These are phyloP conservation scores for Caenorhabditis afra DNA, from an alignment of 2,888 invertebrate species.

Conservation along the genomic window DNA sequence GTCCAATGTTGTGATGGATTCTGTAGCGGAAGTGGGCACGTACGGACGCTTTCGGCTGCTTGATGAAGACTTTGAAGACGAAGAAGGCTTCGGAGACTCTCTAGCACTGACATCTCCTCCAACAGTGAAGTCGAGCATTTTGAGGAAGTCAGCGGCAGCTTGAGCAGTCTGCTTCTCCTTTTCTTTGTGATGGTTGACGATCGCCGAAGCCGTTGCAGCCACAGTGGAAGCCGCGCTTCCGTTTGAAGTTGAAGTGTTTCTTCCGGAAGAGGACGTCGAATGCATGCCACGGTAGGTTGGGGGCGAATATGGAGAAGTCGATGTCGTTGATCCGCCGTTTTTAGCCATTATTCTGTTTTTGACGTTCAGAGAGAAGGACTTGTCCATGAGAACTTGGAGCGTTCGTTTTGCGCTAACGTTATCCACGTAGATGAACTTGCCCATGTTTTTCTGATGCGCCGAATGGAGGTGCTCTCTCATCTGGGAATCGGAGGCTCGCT, in stretches of 20 bases:
- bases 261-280: slow-evolving; percentile 46
- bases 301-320: slow-evolving; percentile 44
- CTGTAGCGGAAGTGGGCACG: slow-evolving; percentile 47
- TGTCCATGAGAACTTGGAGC: slow-evolving; percentile 76
- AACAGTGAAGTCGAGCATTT: slow-evolving; percentile 44
- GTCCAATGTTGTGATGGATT: slow-evolving; percentile 44
- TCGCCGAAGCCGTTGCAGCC: slow-evolving; percentile 25
- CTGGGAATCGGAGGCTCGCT: slow-evolving; percentile 77
- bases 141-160: slow-evolving; percentile 31
- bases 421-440: slow-evolving; percentile 78
- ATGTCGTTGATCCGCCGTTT: slow-evolving; percentile 3
- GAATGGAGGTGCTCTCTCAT: slow-evolving; percentile 80
- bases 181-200: slow-evolving; percentile 47
- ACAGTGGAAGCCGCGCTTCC: slow-evolving; percentile 14
- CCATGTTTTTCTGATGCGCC: slow-evolving; percentile 75
- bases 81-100: slow-evolving; percentile 3
- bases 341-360: slow-evolving; percentile 34
- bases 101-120: background rate
- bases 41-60: slow-evolving; percentile 50
- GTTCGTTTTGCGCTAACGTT: slow-evolving; percentile 76
- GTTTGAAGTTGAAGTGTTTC: slow-evolving; percentile 49
- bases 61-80: slow-evolving; percentile 9
- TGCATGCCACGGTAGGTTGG: slow-evolving; percentile 17
- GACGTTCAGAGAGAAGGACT: slow-evolving; percentile 56
- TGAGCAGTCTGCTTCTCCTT: slow-evolving; percentile 36